Evolutionary conservation across 2,113 vertebrate species (phyloP).

Genomic region (Micronisus gabar): DNA sequence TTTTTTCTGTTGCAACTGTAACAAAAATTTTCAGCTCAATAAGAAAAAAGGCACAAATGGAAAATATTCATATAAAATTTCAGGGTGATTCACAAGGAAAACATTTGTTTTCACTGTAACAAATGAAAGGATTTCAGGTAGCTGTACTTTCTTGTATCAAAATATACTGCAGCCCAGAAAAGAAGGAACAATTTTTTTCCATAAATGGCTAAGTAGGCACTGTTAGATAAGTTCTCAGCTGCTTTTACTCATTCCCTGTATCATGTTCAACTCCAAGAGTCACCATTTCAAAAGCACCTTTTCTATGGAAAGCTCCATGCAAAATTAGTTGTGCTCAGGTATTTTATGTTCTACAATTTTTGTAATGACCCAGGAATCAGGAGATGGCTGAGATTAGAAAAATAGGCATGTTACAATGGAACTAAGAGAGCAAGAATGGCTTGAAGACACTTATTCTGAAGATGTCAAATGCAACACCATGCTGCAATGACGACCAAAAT

Average conservation of each 20-base stretch:
- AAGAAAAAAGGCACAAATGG: neutral
- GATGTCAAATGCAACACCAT: neutral
- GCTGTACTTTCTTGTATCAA: neutral
- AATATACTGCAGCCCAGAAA: neutral
- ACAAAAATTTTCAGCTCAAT: neutral
- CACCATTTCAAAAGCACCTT: neutral
- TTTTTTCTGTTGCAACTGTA: neutral
- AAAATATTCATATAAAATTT: neutral
- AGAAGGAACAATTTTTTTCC: neutral
- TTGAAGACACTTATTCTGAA: neutral
- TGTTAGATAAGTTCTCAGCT: neutral
- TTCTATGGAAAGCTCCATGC: neutral
- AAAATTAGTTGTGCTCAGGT: neutral
- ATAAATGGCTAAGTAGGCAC: neutral
- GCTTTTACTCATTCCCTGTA: neutral
- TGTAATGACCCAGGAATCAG: neutral
- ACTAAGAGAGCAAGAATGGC: neutral
- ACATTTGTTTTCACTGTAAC: neutral
- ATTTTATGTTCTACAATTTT: neutral
- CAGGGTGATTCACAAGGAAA: neutral
- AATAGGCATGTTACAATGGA: neutral
- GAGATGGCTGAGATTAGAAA: neutral
- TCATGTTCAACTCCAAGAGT: neutral
- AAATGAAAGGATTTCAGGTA: neutral
- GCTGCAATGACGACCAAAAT: neutral